Conservation (phyloP, 2,113 vertebrate genomes). For the Cnemophilus loriae region DNA sequence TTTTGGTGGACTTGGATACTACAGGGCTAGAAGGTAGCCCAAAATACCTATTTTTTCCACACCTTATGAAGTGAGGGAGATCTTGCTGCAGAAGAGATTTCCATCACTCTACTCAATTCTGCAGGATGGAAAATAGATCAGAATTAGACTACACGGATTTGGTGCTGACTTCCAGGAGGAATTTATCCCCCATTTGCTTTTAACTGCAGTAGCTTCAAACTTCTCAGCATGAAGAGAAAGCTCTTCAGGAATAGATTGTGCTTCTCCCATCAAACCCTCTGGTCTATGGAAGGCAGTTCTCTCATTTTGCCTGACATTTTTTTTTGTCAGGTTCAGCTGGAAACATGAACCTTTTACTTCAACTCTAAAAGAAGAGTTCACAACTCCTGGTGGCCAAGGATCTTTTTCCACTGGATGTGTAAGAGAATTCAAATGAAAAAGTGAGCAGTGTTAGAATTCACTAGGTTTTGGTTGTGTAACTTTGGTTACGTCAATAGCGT, state of each 20-base stretch:
- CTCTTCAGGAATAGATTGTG: not conserved
- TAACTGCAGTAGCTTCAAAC: not conserved
- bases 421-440: not conserved
- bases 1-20: not conserved
- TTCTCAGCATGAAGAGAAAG: not conserved
- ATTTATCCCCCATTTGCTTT: not conserved
- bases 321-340: not conserved
- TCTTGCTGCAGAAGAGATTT: not conserved
- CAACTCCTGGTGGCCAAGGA: not conserved
- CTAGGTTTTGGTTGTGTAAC: not conserved
- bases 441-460: not conserved
- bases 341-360: not conserved
- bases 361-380: not conserved
- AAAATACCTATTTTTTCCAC: not conserved
- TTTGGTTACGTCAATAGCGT: not conserved
- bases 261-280: not conserved
- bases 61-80: not conserved
- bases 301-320: not conserved
- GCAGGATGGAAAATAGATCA: not conserved
- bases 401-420: not conserved
- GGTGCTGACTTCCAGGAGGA: not conserved
- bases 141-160: not conserved
- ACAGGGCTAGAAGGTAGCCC: not conserved
- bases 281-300: not conserved
- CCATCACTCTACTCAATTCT: not conserved